These are phyloP conservation scores for Paramisgurnus dabryanus DNA, from an alignment of 2,113 vertebrate genomes.

Conservation along the genomic window DNA sequence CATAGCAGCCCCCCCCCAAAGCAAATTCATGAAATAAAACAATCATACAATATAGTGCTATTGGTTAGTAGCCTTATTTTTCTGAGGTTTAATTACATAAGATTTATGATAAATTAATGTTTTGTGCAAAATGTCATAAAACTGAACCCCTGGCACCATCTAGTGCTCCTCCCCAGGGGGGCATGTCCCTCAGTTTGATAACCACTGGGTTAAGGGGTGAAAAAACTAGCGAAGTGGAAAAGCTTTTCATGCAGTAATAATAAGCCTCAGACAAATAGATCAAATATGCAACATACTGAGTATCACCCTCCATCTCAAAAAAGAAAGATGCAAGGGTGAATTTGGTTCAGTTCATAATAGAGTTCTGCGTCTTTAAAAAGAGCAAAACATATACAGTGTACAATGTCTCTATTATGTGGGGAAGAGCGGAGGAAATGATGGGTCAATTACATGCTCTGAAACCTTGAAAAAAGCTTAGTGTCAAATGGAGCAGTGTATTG, in stretches of 20 bases:
- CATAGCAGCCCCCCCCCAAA: too few species aligned
- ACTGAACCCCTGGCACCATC: too few species aligned
- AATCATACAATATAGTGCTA: too few species aligned
- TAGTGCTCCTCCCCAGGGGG: too few species aligned
- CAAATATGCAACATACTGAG: slow-evolving; percentile 4
- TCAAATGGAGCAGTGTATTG: slow-evolving; percentile 19
- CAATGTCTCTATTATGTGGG: too few species aligned
- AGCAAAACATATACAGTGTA: neutral
- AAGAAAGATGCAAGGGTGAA: neutral
- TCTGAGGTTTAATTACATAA: too few species aligned
- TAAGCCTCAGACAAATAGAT: slow-evolving; percentile 5
- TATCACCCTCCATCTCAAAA: neutral
- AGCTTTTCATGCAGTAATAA: neutral
- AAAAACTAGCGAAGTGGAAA: neutral
- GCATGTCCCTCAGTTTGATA: too few species aligned
- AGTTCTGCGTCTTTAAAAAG: neutral
- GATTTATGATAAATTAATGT: too few species aligned
- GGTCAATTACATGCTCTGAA: slow-evolving; percentile 12
- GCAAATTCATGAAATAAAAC: too few species aligned
- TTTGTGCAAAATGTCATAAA: too few species aligned
- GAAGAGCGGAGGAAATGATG: neutral
- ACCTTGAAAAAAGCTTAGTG: slow-evolving; percentile 30
- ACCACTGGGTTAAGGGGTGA: neutral
- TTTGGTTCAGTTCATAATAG: slow-evolving; percentile 7
- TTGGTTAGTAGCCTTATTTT: too few species aligned